These are phyloP conservation scores for Atherinosoma microstoma DNA, from an alignment of 2,797 vertebrate genomes.

Conservation along the genomic window DNA sequence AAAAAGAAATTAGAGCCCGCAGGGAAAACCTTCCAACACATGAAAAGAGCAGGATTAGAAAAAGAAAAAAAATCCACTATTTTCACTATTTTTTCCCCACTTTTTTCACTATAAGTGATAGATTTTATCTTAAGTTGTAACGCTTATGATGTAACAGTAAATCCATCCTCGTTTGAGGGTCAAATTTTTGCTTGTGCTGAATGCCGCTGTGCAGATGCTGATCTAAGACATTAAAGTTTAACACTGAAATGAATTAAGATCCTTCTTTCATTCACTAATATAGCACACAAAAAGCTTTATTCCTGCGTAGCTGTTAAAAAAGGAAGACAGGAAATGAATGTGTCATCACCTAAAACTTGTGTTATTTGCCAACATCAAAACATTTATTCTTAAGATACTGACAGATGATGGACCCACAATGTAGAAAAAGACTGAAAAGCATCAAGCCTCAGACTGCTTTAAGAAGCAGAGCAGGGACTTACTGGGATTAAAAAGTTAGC, in stretches of 20 bases:
- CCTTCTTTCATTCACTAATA: conserved; percentile 36
- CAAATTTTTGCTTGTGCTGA: conserved; percentile 5
- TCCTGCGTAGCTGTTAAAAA: neutral
- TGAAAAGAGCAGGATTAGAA: neutral
- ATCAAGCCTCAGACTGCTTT: conserved; percentile 42
- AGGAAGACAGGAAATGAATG: conserved; percentile 4
- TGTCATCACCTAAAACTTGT: conserved; percentile 16
- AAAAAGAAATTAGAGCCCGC: neutral
- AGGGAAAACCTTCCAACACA: neutral
- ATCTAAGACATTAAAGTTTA: conserved; percentile 34
- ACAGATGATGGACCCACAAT: neutral
- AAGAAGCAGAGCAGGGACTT: conserved; percentile 52
- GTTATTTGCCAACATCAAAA: conserved; percentile 2
- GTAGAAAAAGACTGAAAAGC: conserved; percentile 24
- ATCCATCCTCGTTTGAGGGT: neutral
- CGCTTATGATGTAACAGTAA: neutral
- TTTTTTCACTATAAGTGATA: neutral
- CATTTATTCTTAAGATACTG: conserved; percentile 28
- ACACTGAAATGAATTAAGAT: conserved; percentile 40
- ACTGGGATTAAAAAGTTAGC: conserved; percentile 66
- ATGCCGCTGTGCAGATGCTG: conserved; percentile 17
- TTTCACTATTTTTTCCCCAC: neutral
- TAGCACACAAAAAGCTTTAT: neutral
- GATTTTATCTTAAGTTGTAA: neutral
- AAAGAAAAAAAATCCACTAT: too few species aligned